Evolutionary conservation across 2,113 vertebrate genomes (phyloP), one percentile per base, ranked within the genome.

Genomic region (Abramis brama): DNA sequence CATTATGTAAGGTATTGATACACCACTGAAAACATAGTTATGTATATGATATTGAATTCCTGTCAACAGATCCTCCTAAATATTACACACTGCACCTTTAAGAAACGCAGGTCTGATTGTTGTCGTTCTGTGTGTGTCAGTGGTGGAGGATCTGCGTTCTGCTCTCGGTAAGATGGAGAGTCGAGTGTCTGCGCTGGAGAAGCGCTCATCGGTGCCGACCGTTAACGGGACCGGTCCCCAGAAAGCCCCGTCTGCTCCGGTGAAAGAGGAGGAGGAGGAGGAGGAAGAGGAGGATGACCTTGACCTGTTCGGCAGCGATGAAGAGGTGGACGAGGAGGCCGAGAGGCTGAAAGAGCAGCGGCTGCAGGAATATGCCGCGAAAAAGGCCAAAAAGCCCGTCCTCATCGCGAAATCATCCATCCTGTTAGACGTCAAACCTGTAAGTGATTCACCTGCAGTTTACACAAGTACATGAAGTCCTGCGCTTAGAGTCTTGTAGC

Each of bases 331-430:
- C 1, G 96, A 97, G 33, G 97, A 98, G 86, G 94, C 96, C 0
- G 95, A 94, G 5, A 94, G 95, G 8, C 81, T 99, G 5, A 96
- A 97, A 36, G 96, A 98, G 84, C 96, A 99, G 88, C 91, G 98
- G 1, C 71, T 99, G 1, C 95, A 95, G 6, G 97, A 97, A 75
- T 99, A 99, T 0, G 94, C 97, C 0, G 97, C 96, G 89, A 98
- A 95, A 92, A 99, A 99, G 74, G 93, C 97, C 86, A 97, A 96
- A 92, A 99, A 99, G 86, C 97, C 97, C 0, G 86, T 89, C 0
- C 92, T 98, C 43, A 97, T 98, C 9, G 98, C 98, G 76, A 99
- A 99, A 89, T 99, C 97, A 5, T 99, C 97, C 36, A 98, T 99
- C 92, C 93, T 99, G 8, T 86, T 99, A 90, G 98, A 99, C 0